A percentile compares a stretch with the other conserved stretches of the same genome.
Conservation (phyloP, 2,797 vertebrate genomes). For the Heteromormyrus szaboi region DNA sequence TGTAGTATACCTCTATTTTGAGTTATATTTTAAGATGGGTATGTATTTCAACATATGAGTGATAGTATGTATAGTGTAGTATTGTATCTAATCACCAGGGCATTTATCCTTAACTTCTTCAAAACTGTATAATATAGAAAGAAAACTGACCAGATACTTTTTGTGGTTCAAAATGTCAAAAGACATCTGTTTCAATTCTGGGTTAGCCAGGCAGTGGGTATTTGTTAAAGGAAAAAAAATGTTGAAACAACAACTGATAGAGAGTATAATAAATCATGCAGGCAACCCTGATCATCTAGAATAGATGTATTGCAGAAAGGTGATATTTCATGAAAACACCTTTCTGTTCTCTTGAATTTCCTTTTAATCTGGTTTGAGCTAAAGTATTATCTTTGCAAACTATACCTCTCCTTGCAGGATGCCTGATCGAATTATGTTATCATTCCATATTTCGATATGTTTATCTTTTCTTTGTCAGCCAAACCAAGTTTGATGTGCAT, state of each 20-base stretch:
- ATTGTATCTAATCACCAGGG: not conserved
- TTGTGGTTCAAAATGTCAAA: not conserved
- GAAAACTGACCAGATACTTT: not conserved
- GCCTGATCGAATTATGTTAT: not conserved
- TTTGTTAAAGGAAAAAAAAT: not conserved
- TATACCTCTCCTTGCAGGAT: not conserved
- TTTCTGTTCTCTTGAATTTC: not conserved
- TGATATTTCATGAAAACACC: not conserved
- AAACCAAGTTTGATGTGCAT: not conserved
- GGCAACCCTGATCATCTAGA: not conserved
- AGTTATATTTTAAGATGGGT: not conserved
- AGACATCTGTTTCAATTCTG: not conserved
- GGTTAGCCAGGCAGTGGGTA: not conserved
- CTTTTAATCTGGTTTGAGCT: slow-evolving; percentile 9
- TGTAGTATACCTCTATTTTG: not conserved
- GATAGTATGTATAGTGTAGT: not conserved
- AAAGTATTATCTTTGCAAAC: slow-evolving; percentile 4
- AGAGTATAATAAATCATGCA: not conserved
- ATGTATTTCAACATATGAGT: not conserved
- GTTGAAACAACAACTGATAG: not conserved
- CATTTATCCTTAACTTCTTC: not conserved
- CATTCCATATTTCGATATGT: not conserved
- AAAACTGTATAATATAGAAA: not conserved
- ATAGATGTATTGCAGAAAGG: not conserved
- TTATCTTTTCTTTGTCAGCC: not conserved